Base-by-base conservation (phyloP, 2,888 invertebrate genomes). In the Poecilobothrus nobilitatus region DNA sequence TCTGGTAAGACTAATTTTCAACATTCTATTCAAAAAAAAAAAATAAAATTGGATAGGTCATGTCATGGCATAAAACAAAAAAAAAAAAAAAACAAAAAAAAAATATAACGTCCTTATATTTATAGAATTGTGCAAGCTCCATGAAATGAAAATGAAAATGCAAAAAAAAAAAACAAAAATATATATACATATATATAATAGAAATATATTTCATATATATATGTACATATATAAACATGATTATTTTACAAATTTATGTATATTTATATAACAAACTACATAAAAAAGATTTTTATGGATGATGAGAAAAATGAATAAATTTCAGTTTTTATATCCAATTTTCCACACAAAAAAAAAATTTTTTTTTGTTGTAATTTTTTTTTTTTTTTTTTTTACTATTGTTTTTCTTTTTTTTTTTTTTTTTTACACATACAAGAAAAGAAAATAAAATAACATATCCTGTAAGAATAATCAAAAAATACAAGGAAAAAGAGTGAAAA, bases 251-350 rank as follows among this genome's bases (percentile, higher is more conserved):
- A 27, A 41, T 41, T 41, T 41, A 41, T 41, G 41, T 9, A 8
- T 41, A 41, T 15, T 41, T 41, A 41, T 41, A 15, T 41, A 41
- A 9, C 12, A 27, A 27, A 27, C 2, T 5, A 5, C 2, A 37
- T 7, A 18, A 15, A 53, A 53, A 18, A n/a, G n/a, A 53, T 53
- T n/a, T 53, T 53, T 53, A 53, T 53, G n/a, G 53, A 53, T 53
- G 53, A 53, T 53, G 53, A 53, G 53, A 53, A 15, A 53, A 53
- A 53, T 53, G 53, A 53, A 53, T 53, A 53, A 53, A 53, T 53
- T 53, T 53, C n/a, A 53, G 7, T 53, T 53, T 53, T 53, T 53
- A 53, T 53, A 53, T 18, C 53, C n/a, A n/a, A 53, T 53, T 53
- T 53, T 53, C 15, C 18, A n/a, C 53, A 41, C 27, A 27, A 27